Percentiles rank a stretch among this genome's conserved stretches.
Evolutionary conservation across 2,888 invertebrate genomes (phyloP).

Genomic region (Buathra laborator): DNA sequence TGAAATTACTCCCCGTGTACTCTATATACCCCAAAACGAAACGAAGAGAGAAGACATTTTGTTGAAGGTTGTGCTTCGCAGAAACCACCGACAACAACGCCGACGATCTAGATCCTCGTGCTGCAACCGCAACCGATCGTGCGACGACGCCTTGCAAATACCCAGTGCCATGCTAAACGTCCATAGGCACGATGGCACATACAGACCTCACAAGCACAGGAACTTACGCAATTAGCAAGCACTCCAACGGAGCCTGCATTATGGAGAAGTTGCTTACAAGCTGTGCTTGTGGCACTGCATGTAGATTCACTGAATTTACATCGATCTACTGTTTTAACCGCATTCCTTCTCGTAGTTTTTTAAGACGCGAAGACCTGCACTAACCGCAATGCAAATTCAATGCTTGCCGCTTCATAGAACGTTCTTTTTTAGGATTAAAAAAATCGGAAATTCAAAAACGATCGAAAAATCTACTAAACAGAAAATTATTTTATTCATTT

Average conservation of each 20-base stretch:
- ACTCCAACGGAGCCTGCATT: constrained; percentile 12
- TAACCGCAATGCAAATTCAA: too few relatives aligned
- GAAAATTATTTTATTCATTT: too few relatives aligned
- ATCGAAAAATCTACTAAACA: too few relatives aligned
- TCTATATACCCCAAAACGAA: background rate
- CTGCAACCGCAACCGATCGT: background rate
- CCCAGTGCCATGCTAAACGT: background rate
- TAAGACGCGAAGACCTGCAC: background rate
- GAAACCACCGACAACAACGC: background rate
- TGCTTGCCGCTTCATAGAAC: too few relatives aligned
- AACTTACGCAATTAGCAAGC: constrained; percentile 19
- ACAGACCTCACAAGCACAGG: background rate
- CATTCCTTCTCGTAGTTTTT: background rate
- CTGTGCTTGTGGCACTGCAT: background rate
- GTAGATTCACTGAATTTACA: background rate
- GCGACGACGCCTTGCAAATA: background rate
- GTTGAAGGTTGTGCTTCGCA: background rate
- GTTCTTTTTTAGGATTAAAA: too few relatives aligned
- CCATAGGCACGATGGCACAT: background rate
- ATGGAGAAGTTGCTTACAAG: background rate
- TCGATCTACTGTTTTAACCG: background rate
- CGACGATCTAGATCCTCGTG: background rate
- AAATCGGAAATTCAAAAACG: too few relatives aligned
- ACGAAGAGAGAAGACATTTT: background rate
- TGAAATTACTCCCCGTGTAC: background rate